A percentile compares a stretch with the other conserved stretches of the same genome.
Conservation (phyloP, 2,113 vertebrate genomes). For the Etheostoma cragini region DNA sequence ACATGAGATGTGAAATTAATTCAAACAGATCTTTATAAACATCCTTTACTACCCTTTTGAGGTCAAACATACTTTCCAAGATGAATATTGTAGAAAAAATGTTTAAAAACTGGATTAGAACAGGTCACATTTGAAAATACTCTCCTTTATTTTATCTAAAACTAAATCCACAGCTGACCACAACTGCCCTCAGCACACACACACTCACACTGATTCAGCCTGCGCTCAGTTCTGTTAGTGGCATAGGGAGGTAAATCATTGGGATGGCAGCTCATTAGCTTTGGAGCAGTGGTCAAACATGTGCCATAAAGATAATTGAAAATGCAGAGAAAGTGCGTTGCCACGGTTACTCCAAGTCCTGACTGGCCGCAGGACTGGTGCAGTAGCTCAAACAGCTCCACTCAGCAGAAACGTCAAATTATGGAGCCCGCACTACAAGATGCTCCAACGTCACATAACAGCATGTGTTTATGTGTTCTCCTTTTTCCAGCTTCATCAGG, state of each 20-base stretch:
- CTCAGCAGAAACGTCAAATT: constrained; percentile 52
- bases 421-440: not conserved
- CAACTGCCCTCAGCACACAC: not conserved
- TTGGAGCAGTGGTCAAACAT: constrained; percentile 63
- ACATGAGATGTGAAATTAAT: constrained; percentile 38
- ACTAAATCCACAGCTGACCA: constrained; percentile 25
- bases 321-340: constrained; percentile 61
- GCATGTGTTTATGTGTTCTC: constrained; percentile 10
- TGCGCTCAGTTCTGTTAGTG: constrained; percentile 10
- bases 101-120: constrained; percentile 28
- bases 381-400: not conserved
- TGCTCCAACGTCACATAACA: not conserved
- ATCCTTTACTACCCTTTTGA: not conserved
- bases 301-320: constrained; percentile 73
- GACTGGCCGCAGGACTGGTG: constrained; percentile 9
- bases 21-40: not conserved
- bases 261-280: constrained; percentile 60
- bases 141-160: constrained; percentile 4
- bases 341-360: constrained; percentile 4
- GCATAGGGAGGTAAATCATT: constrained; percentile 57
- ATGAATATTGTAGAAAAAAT: not conserved
- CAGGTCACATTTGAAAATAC: constrained; percentile 14
- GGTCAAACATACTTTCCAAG: not conserved
- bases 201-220: constrained; percentile 19
- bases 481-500: constrained; percentile 80